These are phyloP conservation scores for Nomada flava DNA, from an alignment of 2,888 invertebrate genomes.

Conservation along the genomic window DNA sequence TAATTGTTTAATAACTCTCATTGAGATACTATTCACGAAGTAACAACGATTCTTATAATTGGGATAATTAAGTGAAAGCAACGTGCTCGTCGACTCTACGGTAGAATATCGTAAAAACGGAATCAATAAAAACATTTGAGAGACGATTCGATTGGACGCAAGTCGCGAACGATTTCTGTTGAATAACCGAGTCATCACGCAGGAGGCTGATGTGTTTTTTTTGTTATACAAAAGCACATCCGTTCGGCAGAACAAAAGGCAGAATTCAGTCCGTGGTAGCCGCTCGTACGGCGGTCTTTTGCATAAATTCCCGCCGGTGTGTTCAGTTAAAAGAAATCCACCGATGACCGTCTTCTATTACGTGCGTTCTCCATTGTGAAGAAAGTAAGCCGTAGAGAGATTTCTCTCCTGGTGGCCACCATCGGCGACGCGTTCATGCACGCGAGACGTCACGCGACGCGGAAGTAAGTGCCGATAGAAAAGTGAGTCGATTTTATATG, in stretches of 20 bases:
- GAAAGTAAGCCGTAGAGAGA: conserved; percentile 23
- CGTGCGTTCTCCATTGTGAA: background rate
- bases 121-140: too few relatives aligned
- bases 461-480: conserved; percentile 34
- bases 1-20: too few relatives aligned
- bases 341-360: too few relatives aligned
- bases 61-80: too few relatives aligned
- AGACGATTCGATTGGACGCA: too few relatives aligned
- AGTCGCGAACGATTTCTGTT: too few relatives aligned
- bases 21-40: too few relatives aligned
- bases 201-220: too few relatives aligned
- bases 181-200: too few relatives aligned
- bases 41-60: too few relatives aligned
- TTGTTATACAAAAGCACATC: background rate
- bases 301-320: background rate
- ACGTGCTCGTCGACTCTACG: too few relatives aligned
- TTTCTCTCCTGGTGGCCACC: background rate
- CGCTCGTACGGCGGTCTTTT: background rate
- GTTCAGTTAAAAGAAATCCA: background rate
- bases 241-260: background rate
- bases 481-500: conserved; percentile 20
- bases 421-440: conserved; percentile 3
- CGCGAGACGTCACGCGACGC: conserved; percentile 27
- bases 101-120: too few relatives aligned
- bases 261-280: background rate